Conservation (phyloP, 2,797 vertebrate species). For the Sebastes goodei region DNA sequence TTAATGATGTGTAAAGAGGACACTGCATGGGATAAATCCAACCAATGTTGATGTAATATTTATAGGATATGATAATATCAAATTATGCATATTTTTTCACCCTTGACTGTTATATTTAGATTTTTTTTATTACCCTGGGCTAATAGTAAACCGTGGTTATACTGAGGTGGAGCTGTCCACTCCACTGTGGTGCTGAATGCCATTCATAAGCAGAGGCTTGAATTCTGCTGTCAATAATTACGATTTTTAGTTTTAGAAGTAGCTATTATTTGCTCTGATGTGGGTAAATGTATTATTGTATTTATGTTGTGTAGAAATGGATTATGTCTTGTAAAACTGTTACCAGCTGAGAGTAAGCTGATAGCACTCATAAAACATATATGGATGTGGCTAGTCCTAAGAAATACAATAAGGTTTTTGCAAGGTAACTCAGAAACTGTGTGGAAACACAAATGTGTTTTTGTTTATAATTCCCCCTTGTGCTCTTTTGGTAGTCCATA, state of each 20-base stretch:
- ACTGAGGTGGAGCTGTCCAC: constrained; percentile 38
- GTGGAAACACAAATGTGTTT: background rate
- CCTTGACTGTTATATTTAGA: background rate
- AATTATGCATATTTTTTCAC: background rate
- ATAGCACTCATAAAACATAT: background rate
- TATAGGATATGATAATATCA: background rate
- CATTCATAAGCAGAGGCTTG: background rate
- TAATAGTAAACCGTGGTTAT: background rate
- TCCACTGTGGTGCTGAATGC: constrained; percentile 39
- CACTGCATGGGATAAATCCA: background rate
- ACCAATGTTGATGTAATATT: background rate
- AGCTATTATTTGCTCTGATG: background rate
- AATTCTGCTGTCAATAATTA: background rate
- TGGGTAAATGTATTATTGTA: background rate
- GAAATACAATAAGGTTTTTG: background rate
- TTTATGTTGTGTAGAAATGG: background rate
- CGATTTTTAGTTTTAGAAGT: background rate
- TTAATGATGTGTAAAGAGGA: background rate
- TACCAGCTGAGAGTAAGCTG: background rate
- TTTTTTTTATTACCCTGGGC: background rate
- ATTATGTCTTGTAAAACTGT: background rate
- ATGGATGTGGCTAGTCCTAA: background rate
- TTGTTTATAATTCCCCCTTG: background rate
- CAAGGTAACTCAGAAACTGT: background rate
- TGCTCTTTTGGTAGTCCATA: background rate